Base-by-base conservation (phyloP, 2,113 vertebrate species). In the Indicator indicator region DNA sequence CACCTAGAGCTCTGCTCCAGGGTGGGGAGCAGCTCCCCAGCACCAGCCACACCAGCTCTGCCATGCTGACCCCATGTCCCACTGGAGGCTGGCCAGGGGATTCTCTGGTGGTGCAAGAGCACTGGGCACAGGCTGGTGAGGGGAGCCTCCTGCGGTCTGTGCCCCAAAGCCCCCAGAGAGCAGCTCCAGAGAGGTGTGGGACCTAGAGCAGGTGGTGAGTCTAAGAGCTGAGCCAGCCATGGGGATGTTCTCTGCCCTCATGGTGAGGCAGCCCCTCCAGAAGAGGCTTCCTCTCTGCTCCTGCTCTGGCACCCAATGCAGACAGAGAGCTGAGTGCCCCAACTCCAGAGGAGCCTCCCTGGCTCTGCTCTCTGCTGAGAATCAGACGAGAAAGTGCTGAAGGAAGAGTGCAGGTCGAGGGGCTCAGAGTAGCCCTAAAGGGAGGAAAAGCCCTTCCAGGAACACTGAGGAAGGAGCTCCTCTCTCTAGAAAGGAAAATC, bases 201-300 rank as follows among this genome's bases (percentile, higher is more conserved):
- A 55, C 9, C 2, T 18, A 33, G 0, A 0, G 5, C 38, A 56
- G 42, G 10, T 5, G 0, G 0, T 3, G 3, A 58, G 19, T 32
- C 13, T 40, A 13, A 24, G 52, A 5, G 26, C 33, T 0, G 0
- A 65, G 46, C 44, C 9, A 28, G 68, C 24, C 2, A 6, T 26
- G 23, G 18, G 50, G 23, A 52, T 52, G 50, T 26, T 26, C 50
- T 52, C 50, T 52, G 12, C 23, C 50, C 50, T 26, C 50, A 13
- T 1, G 1, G 52, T 2, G 1, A 23, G 5, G 33, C 1, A 1
- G 62, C 50, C 50, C 50, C 50, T 52, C 24, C 23, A 52, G 50
- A 52, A 52, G 23, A 52, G 23, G 23, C 6, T 52, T 52, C 50
- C 23, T 52, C 50, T 52, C 50, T 52, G 50, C 23, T 52, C 44